A percentile compares a stretch with the other conserved stretches of the same genome.
These are phyloP conservation scores for Cephus pulcher DNA, from an alignment of 2,888 invertebrate genomes.

Conservation along the genomic window DNA sequence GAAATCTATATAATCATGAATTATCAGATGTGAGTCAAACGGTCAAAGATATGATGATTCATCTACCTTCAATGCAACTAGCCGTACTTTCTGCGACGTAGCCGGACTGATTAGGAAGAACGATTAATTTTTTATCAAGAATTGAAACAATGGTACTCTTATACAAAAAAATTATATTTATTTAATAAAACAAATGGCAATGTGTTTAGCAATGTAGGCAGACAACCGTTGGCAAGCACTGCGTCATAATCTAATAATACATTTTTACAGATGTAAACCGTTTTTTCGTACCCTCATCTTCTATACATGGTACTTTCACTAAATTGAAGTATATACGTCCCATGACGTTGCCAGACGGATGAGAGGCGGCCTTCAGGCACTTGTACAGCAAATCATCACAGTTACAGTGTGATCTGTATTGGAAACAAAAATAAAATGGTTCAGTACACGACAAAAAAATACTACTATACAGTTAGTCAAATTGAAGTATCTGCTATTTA, in stretches of 20 bases:
- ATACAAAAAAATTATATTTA: background rate
- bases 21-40: constrained; percentile 25
- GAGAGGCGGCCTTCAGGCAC: constrained; percentile 81
- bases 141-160: background rate
- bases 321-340: constrained; percentile 89
- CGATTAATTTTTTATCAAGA: background rate
- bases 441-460: constrained; percentile 1
- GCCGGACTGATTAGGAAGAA: background rate
- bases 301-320: constrained; percentile 80
- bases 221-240: background rate
- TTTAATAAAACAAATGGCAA: background rate
- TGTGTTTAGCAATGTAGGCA: background rate
- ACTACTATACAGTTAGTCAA: background rate
- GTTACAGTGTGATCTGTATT: constrained; percentile 81
- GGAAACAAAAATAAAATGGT: constrained; percentile 14
- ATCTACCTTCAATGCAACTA: constrained; percentile 34
- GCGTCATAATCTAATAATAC: constrained; percentile 1
- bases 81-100: constrained; percentile 14
- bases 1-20: constrained; percentile 57
- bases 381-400: constrained; percentile 87
- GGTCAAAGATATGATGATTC: constrained; percentile 29
- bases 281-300: constrained; percentile 65
- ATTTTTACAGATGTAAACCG: constrained; percentile 17
- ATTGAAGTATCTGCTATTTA: constrained; percentile 53
- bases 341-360: constrained; percentile 80